A percentile compares a stretch with the other conserved stretches of the same genome.
Conservation (phyloP, 2,113 vertebrate species). For the Platysternon megacephalum region DNA sequence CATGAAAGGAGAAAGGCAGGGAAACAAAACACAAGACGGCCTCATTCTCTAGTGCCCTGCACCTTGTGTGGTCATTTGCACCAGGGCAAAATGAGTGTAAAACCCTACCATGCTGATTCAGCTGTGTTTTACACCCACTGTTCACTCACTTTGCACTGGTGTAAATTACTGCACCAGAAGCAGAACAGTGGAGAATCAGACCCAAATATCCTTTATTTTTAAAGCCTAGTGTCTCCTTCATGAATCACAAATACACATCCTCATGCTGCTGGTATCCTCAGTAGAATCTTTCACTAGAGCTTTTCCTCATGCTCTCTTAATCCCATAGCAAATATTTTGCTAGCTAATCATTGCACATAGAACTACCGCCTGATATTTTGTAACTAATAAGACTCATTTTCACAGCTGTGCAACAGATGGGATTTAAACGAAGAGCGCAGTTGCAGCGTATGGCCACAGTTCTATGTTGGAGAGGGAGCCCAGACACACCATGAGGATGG, state of each 20-base stretch:
- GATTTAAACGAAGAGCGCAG: neutral
- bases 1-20: neutral
- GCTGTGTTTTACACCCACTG: neutral
- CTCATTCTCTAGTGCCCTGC: neutral
- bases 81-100: neutral
- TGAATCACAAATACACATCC: neutral
- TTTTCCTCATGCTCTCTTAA: neutral
- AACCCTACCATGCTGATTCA: neutral
- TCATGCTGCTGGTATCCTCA: neutral
- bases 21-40: neutral
- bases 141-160: neutral
- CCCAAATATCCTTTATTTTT: neutral
- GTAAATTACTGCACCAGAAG: neutral
- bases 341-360: neutral
- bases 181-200: neutral
- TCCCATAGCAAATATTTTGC: neutral
- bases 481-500: neutral
- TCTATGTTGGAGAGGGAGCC: neutral
- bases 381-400: neutral
- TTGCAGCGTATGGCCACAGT: neutral
- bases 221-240: neutral
- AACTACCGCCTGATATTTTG: neutral
- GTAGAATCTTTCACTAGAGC: neutral
- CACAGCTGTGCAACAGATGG: conserved; percentile 42
- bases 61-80: neutral